phyloP scores from a whole-genome alignment of 2,797 vertebrate genomes.

The Lagodon rhomboides region DNA sequence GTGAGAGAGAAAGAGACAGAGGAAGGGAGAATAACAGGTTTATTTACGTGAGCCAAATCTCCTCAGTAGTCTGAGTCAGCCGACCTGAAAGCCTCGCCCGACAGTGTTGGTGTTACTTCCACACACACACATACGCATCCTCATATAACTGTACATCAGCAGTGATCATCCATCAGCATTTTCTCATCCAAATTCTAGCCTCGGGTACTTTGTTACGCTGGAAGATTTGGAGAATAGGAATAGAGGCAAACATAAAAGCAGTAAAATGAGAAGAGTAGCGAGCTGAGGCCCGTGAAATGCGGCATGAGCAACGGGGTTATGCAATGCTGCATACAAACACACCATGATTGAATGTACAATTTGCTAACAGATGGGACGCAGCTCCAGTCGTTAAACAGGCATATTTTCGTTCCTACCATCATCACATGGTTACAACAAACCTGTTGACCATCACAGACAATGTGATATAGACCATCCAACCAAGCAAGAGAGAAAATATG shows the following conservation, averaged over 20 bases:
- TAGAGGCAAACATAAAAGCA: slow-evolving; percentile 26
- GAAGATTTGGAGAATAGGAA: slow-evolving; percentile 19
- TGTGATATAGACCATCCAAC: not conserved
- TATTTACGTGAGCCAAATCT: slow-evolving; percentile 50
- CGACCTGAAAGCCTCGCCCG: slow-evolving; percentile 35
- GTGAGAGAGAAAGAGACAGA: slow-evolving; percentile 19
- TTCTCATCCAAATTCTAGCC: slow-evolving; percentile 28
- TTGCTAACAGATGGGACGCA: slow-evolving; percentile 57
- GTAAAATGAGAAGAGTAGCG: slow-evolving; percentile 28
- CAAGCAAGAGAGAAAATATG: not conserved
- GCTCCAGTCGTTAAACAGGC: slow-evolving; percentile 46
- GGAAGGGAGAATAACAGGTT: slow-evolving; percentile 29
- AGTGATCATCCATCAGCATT: slow-evolving; percentile 43
- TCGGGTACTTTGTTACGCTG: not conserved
- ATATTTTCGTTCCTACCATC: slow-evolving; percentile 29
- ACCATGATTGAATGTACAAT: slow-evolving; percentile 35
- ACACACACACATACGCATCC: not conserved
- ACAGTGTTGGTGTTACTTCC: slow-evolving; percentile 17
- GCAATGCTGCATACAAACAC: slow-evolving; percentile 52
- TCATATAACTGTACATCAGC: not conserved
- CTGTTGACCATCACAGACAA: slow-evolving; percentile 37
- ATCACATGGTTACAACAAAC: slow-evolving; percentile 38
- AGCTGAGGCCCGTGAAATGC: slow-evolving; percentile 37
- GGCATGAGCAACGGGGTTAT: slow-evolving; percentile 47
- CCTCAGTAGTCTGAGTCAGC: slow-evolving; percentile 49